Evolutionary conservation across 2,797 vertebrate genomes (phyloP).

Genomic region (Xenentodon cancila): DNA sequence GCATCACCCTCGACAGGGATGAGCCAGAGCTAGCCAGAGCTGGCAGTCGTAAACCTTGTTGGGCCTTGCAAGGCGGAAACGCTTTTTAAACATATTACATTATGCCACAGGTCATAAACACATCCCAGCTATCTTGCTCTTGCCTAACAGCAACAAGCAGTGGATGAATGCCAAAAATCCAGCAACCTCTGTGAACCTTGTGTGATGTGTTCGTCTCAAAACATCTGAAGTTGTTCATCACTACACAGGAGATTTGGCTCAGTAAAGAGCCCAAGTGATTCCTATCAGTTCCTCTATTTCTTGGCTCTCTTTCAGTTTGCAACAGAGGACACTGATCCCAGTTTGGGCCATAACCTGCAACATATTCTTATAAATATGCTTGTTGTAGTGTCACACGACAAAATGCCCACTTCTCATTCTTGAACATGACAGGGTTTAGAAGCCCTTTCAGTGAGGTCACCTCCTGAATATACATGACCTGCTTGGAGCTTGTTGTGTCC

Average conservation of each 20-base stretch:
- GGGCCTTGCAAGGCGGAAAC: slow-evolving; percentile 56
- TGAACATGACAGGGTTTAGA: slow-evolving; percentile 60
- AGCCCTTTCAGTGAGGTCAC: slow-evolving; percentile 21
- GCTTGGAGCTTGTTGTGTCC: slow-evolving; percentile 39
- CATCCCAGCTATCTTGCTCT: slow-evolving; percentile 46
- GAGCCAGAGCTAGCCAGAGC: slow-evolving; percentile 44
- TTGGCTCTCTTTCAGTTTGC: slow-evolving; percentile 43
- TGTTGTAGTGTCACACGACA: slow-evolving; percentile 36
- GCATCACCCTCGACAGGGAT: slow-evolving; percentile 63
- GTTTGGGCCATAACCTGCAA: slow-evolving; percentile 52
- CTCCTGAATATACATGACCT: slow-evolving; percentile 71
- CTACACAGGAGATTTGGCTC: slow-evolving; percentile 21
- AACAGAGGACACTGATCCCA: slow-evolving; percentile 41
- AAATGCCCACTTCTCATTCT: slow-evolving; percentile 73
- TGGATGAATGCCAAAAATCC: slow-evolving; percentile 56
- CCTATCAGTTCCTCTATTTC: slow-evolving; percentile 45
- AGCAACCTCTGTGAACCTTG: slow-evolving; percentile 48
- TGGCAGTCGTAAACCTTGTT: slow-evolving; percentile 57
- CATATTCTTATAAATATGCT: slow-evolving; percentile 29
- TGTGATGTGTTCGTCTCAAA: slow-evolving; percentile 36
- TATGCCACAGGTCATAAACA: slow-evolving; percentile 69
- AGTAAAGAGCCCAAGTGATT: slow-evolving; percentile 66
- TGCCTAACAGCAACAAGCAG: slow-evolving; percentile 58
- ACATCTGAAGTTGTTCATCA: slow-evolving; percentile 54
- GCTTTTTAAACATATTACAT: slow-evolving; percentile 64